phyloP scores from a whole-genome alignment of 30 jellyfish, hydroid and myxozoan genomes.

The Catostylus mosaicus region DNA sequence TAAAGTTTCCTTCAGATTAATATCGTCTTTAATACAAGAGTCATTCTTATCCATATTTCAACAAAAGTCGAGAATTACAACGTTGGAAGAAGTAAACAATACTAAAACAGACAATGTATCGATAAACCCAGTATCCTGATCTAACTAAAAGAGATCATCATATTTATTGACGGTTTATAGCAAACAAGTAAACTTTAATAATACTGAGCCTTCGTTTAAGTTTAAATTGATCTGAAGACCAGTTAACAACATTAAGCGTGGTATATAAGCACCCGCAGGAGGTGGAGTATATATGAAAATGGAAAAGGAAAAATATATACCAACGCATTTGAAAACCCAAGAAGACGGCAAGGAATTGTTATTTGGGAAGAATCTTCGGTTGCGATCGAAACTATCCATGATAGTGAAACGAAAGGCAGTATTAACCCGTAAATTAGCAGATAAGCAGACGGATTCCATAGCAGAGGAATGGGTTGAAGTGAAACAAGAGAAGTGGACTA shows the following conservation, averaged over 20 bases:
- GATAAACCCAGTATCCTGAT: too few species aligned
- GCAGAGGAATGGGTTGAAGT: neutral
- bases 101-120: too few species aligned
- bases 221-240: neutral
- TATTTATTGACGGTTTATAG: too few species aligned
- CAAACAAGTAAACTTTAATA: neutral
- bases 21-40: too few species aligned
- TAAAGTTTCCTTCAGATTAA: too few species aligned
- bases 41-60: too few species aligned
- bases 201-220: neutral
- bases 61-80: too few species aligned
- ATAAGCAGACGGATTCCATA: neutral
- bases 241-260: neutral
- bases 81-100: too few species aligned
- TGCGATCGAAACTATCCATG: conserved; percentile 29
- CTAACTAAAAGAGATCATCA: too few species aligned
- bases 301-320: too few species aligned
- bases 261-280: neutral
- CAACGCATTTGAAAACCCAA: neutral
- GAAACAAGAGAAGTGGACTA: conserved; percentile 9
- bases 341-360: conserved; percentile 1
- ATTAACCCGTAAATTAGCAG: neutral
- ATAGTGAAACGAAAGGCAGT: conserved; percentile 2
- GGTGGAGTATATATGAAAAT: too few species aligned
- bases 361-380: conserved; percentile 2